Percentiles rank a stretch among this genome's conserved stretches.
Evolutionary conservation across 2,113 vertebrate genomes (phyloP).

Genomic region (Microcebus murinus): DNA sequence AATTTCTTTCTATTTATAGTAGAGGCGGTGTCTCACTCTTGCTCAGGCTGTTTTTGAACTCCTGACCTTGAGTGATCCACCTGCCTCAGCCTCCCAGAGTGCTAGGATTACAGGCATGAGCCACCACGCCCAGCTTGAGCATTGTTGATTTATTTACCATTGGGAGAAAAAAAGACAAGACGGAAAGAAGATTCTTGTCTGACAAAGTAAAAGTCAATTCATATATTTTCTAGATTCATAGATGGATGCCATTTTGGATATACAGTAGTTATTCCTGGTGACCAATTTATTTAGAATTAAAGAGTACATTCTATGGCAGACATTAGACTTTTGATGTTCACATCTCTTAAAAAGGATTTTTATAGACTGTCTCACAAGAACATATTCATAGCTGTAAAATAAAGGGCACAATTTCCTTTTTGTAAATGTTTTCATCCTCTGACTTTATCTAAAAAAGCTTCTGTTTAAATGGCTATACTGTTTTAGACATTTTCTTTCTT

Average conservation of each 20-base stretch:
- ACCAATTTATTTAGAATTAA: constrained; percentile 49
- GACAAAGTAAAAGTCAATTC: constrained; percentile 13
- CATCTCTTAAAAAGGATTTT: constrained; percentile 33
- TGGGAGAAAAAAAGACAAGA: not conserved
- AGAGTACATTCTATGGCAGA: not conserved
- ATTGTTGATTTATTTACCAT: not conserved
- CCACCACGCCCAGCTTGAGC: too few relatives aligned
- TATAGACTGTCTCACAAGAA: not conserved
- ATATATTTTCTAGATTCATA: constrained; percentile 20
- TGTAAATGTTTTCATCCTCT: constrained; percentile 42
- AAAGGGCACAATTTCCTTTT: constrained; percentile 40
- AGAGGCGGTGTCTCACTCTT: too few relatives aligned
- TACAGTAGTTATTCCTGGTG: not conserved
- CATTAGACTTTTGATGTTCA: not conserved
- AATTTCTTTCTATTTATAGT: too few relatives aligned
- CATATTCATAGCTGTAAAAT: not conserved
- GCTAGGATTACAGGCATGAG: too few relatives aligned
- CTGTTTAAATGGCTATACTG: not conserved
- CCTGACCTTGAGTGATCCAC: too few relatives aligned
- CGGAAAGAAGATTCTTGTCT: constrained; percentile 17
- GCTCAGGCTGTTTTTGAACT: too few relatives aligned
- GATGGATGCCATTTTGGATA: constrained; percentile 24
- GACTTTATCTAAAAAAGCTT: constrained; percentile 51
- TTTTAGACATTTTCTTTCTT: constrained; percentile 37
- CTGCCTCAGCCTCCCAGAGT: too few relatives aligned